Base-by-base conservation (phyloP, 2,888 invertebrate genomes). In the Orthonevra nobilis region DNA sequence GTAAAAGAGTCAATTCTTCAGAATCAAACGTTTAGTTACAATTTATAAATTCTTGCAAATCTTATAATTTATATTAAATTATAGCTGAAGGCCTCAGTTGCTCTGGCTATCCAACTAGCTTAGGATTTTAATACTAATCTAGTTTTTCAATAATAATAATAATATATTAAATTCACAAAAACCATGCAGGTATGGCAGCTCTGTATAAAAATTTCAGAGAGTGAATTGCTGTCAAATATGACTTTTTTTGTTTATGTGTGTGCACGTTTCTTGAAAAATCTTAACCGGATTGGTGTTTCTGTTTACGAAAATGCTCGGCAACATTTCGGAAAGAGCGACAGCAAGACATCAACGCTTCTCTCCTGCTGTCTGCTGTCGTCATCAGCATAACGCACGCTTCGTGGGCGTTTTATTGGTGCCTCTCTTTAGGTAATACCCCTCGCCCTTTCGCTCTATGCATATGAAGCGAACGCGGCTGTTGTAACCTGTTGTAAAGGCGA, bases 391-490 rank as follows among this genome's bases (percentile, higher is more conserved):
- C 48, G 40, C 69, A 58, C 58, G 32, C 48, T 69, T 69, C 58
- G 69, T 69, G 50, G 69, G 69, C 69, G 69, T 69, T 69, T 69
- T 69, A 69, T 69, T 40, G 40, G 30, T 69, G 69, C 40, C 60
- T 36, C 20, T 32, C 26, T 60, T 58, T 42, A 42, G 56, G 50
- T 50, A 40, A 26, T 69, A 60, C 34, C 42, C 19, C 32, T 60
- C 58, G 58, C 58, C 60, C 48, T 32, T 6, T 64, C 34, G 26
- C 32, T 50, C 23, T 42, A 9, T 44, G 19, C 10, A n/a, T n/a
- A n/a, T n/a, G n/a, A n/a, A n/a, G n/a, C n/a, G n/a, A n/a, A n/a
- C 34, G 32, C 15, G 19, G 23, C 34, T 15, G 38, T 34, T 58
- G 58, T 60, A 58, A 69, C 69, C 69, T 69, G 69, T 69, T 60